phyloP scores from a whole-genome alignment of 2,888 invertebrate genomes.

The Agelastica alni region DNA sequence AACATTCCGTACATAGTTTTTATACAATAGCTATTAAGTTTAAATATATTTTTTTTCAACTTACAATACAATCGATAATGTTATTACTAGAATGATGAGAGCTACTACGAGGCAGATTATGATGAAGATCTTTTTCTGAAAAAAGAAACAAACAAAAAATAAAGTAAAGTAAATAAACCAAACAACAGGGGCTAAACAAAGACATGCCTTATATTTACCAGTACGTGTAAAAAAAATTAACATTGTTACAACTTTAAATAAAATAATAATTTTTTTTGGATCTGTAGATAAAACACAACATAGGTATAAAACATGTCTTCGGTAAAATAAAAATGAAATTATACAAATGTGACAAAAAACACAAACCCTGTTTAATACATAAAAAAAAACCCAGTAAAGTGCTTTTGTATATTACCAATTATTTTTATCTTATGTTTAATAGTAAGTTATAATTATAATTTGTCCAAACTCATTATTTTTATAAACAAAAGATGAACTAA shows the following conservation, averaged over 20 bases:
- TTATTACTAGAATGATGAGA: constrained; percentile 76
- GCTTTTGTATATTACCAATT: too few relatives aligned
- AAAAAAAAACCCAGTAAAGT: too few relatives aligned
- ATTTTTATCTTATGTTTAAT: too few relatives aligned
- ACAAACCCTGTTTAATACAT: constrained; percentile 12
- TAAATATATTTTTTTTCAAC: constrained; percentile 23
- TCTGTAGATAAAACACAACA: too few relatives aligned
- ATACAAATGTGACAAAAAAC: constrained; percentile 12
- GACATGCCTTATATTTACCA: constrained; percentile 12
- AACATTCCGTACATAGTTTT: too few relatives aligned
- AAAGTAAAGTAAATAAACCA: constrained; percentile 55
- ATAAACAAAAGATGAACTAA: too few relatives aligned
- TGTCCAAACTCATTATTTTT: too few relatives aligned
- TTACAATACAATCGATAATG: constrained; percentile 59
- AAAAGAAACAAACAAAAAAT: constrained; percentile 64
- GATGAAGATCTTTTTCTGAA: constrained; percentile 89
- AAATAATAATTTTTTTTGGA: too few relatives aligned
- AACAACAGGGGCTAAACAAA: constrained; percentile 14
- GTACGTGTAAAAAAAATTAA: too few relatives aligned
- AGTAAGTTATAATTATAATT: constrained; percentile 4
- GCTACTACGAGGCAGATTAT: constrained; percentile 80
- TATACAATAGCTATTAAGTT: too few relatives aligned
- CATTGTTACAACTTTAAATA: too few relatives aligned
- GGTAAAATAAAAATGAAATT: constrained; percentile 11
- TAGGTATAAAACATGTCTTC: too few relatives aligned